These are phyloP conservation scores for Plumapathes pennacea DNA, from an alignment of 92 coral and sea anemone species.

Conservation along the genomic window DNA sequence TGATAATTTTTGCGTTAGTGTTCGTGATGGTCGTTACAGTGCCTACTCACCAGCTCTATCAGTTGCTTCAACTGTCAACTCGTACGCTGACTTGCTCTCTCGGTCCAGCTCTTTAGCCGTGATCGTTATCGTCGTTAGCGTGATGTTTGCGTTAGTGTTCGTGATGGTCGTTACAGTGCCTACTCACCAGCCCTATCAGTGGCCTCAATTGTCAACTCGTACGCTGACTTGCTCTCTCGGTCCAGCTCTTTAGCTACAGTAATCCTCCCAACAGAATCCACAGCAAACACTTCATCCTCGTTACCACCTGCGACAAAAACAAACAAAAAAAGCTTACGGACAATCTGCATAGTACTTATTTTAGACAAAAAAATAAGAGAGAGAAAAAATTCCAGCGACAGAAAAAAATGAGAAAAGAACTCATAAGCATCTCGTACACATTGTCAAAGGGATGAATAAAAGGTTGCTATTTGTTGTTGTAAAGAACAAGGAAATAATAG, in stretches of 20 bases:
- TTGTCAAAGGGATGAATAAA: too few species aligned
- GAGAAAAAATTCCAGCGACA: too few species aligned
- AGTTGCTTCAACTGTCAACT: slow-evolving; percentile 74
- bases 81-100: slow-evolving; percentile 74
- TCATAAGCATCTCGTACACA: too few species aligned
- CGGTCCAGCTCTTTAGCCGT: slow-evolving; percentile 82
- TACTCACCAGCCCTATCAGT: slow-evolving; percentile 78
- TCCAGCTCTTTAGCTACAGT: slow-evolving; percentile 75
- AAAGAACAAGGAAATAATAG: too few species aligned
- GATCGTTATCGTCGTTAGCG: background rate
- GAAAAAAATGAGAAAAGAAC: too few species aligned
- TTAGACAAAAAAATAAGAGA: too few species aligned
- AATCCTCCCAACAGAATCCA: slow-evolving; percentile 74
- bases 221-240: slow-evolving; percentile 74
- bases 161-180: background rate
- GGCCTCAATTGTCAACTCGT: slow-evolving; percentile 82
- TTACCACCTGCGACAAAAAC: slow-evolving; percentile 65
- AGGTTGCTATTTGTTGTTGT: too few species aligned
- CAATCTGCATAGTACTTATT: too few species aligned
- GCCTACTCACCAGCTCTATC: slow-evolving; percentile 97
- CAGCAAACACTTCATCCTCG: slow-evolving; percentile 58
- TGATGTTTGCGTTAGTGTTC: too few species aligned
- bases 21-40: too few species aligned
- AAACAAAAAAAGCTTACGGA: background rate
- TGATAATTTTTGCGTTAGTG: too few species aligned